Conservation (phyloP, 1,140 invertebrate species). For the Eumaeus atala region DNA sequence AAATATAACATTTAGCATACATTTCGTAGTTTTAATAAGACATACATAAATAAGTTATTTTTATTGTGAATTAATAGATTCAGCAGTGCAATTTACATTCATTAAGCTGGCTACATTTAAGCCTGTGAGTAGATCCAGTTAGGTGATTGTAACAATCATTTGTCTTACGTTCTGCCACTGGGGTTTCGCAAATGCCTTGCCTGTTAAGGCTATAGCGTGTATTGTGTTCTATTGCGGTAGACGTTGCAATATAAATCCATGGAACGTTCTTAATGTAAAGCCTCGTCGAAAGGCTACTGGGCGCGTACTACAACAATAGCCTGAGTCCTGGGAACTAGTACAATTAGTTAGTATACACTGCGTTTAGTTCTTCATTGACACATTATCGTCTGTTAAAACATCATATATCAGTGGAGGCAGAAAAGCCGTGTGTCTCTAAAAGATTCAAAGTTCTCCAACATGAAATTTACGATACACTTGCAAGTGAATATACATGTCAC, state of each 20-base stretch:
- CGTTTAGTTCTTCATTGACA: neutral
- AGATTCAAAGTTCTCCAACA: no score
- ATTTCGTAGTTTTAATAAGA: no score
- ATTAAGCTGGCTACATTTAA: conserved; percentile 6
- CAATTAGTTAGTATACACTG: neutral
- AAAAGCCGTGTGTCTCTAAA: no score
- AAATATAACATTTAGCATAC: no score
- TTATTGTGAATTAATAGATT: no score
- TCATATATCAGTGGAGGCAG: no score
- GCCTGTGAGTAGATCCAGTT: conserved; percentile 31
- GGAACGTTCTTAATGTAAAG: conserved; percentile 1
- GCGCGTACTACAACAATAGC: conserved; percentile 1
- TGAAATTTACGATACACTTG: no score
- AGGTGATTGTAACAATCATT: conserved; percentile 33
- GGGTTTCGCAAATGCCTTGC: conserved; percentile 28
- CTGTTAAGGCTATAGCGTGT: conserved; percentile 20
- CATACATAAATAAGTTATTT: no score
- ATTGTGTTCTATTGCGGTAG: conserved; percentile 25
- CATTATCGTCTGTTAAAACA: no score
- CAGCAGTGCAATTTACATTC: neutral
- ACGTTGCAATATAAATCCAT: conserved; percentile 26
- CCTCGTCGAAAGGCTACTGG: neutral
- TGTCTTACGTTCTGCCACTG: conserved; percentile 30
- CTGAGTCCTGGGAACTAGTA: neutral
- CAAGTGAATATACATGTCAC: no score